phyloP scores from a whole-genome alignment of 2,113 vertebrate species.

The Platichthys stellatus region DNA sequence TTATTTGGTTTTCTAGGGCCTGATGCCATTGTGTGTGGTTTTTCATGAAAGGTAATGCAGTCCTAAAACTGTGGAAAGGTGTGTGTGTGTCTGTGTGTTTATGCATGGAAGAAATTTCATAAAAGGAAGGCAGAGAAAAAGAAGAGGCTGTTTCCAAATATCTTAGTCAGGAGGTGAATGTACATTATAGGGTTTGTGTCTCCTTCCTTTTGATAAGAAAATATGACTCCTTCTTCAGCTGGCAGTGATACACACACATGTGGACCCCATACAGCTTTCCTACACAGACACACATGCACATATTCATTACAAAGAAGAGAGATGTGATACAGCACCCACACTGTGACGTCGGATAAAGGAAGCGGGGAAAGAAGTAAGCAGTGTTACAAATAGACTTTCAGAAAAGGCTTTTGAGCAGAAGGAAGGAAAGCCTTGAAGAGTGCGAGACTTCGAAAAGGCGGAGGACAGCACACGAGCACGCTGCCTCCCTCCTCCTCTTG shows the following conservation, averaged over 20 bases:
- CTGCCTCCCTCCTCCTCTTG: slow-evolving; percentile 1
- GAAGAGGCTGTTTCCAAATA: slow-evolving; percentile 32
- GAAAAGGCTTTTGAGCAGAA: slow-evolving; percentile 51
- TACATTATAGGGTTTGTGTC: slow-evolving; percentile 33
- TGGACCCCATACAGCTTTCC: slow-evolving; percentile 22
- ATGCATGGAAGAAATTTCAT: slow-evolving; percentile 25
- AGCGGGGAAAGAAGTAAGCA: slow-evolving; percentile 42
- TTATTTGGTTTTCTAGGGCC: slow-evolving; percentile 63
- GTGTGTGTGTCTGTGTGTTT: slow-evolving; percentile 16
- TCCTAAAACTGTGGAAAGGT: slow-evolving; percentile 46
- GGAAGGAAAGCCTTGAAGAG: slow-evolving; percentile 53
- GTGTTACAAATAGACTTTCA: slow-evolving; percentile 63
- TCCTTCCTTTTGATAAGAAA: slow-evolving; percentile 27
- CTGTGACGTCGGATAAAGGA: slow-evolving; percentile 47
- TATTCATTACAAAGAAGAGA: slow-evolving; percentile 36
- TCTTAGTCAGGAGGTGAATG: slow-evolving; percentile 32
- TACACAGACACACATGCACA: slow-evolving; percentile 11
- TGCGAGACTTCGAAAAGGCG: slow-evolving; percentile 36
- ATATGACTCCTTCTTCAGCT: slow-evolving; percentile 38
- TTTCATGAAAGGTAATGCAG: slow-evolving; percentile 61
- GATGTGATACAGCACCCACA: slow-evolving; percentile 22
- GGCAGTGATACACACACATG: slow-evolving; percentile 20
- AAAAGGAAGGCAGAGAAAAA: neutral
- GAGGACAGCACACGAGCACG: slow-evolving; percentile 13
- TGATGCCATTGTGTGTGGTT: slow-evolving; percentile 58